Evolutionary conservation across 2,113 vertebrate species (phyloP).

Genomic region (Urocolius indicus): DNA sequence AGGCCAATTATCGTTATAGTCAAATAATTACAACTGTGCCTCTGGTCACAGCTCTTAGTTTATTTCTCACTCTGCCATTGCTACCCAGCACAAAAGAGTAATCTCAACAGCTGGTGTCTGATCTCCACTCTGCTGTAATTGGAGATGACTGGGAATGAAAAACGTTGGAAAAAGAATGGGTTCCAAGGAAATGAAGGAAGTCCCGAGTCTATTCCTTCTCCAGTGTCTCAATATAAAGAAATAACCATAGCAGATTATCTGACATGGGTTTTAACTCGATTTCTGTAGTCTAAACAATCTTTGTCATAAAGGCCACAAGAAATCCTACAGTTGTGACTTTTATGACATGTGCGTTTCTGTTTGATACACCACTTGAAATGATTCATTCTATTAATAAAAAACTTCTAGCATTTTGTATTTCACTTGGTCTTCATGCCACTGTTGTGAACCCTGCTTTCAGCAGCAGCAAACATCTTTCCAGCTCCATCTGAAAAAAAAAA

Average conservation of each 20-base stretch:
- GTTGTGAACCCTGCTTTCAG: background rate
- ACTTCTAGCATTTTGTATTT: background rate
- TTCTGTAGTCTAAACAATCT: background rate
- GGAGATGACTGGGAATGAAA: conserved; percentile 19
- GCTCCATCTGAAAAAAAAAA: background rate
- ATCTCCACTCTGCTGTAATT: background rate
- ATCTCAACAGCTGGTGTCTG: conserved; percentile 1
- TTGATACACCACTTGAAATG: background rate
- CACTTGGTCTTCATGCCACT: background rate
- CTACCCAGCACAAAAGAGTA: background rate
- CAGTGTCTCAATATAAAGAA: background rate
- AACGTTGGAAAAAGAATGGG: background rate
- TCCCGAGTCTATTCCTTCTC: background rate
- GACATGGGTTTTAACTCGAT: background rate
- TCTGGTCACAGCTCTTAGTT: background rate
- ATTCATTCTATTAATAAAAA: background rate
- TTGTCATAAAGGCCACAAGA: background rate
- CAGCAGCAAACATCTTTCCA: background rate
- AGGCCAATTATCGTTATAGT: conserved; percentile 39
- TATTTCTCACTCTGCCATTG: background rate
- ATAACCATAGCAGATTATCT: background rate
- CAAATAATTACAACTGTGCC: conserved; percentile 44
- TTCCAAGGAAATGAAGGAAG: conserved; percentile 23
- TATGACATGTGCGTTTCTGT: background rate
- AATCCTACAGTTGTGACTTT: background rate